phyloP scores from a whole-genome alignment of 2,888 invertebrate species.

The Pegoplata infirma region DNA sequence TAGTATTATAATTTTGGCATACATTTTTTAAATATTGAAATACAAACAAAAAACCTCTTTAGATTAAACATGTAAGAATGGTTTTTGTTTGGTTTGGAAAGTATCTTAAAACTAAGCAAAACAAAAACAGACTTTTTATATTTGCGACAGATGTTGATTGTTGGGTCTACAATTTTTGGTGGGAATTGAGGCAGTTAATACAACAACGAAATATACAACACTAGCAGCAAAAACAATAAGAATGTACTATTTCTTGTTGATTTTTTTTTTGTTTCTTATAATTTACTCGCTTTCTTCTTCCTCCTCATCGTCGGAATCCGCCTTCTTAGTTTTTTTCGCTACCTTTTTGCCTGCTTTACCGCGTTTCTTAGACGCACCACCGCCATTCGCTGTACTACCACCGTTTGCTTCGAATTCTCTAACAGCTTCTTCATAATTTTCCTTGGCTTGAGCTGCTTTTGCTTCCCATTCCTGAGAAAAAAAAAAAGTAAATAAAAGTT shows the following conservation, averaged over 20 bases:
- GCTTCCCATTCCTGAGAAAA: constrained; percentile 90
- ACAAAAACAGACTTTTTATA: constrained; percentile 13
- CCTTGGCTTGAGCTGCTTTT: constrained; percentile 91
- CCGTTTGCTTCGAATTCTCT: constrained; percentile 92
- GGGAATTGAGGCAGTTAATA: constrained; percentile 47
- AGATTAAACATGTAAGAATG: constrained; percentile 39
- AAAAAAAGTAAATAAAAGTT: background rate
- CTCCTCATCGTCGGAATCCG: constrained; percentile 82
- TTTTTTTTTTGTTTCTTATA: too few species aligned
- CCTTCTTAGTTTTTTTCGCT: constrained; percentile 81
- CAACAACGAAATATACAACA: constrained; percentile 29
- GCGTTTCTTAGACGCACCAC: constrained; percentile 80
- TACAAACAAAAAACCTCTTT: constrained; percentile 45
- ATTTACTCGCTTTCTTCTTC: constrained; percentile 83
- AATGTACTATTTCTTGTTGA: too few species aligned
- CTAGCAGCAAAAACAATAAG: constrained; percentile 18
- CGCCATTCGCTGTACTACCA: constrained; percentile 79
- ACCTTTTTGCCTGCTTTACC: constrained; percentile 78
- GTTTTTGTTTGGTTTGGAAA: constrained; percentile 28
- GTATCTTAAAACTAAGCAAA: constrained; percentile 51
- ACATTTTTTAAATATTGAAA: constrained; percentile 21
- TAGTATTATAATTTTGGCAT: constrained; percentile 59
- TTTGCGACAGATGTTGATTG: constrained; percentile 17
- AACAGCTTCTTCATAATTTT: constrained; percentile 92
- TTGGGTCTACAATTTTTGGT: constrained; percentile 38